Conservation (phyloP, 2,113 vertebrate genomes). For the Gobius niger region DNA sequence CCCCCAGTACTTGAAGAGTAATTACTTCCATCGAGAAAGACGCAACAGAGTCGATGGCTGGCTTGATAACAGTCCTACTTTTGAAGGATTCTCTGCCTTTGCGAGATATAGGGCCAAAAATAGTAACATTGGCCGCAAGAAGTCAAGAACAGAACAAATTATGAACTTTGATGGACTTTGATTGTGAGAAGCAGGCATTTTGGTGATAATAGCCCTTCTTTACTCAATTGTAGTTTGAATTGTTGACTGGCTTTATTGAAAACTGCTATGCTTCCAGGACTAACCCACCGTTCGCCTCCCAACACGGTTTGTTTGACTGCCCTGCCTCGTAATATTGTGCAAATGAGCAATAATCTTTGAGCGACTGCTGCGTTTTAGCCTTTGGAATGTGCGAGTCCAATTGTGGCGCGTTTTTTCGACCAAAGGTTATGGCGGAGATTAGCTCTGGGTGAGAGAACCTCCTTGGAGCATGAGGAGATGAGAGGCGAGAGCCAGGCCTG, state of each 20-base stretch:
- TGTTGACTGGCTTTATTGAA: too few species aligned
- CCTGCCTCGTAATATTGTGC: neutral
- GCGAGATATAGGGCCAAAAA: neutral
- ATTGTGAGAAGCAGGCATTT: too few species aligned
- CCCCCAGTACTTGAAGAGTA: neutral
- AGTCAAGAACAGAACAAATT: too few species aligned
- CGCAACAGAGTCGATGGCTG: neutral
- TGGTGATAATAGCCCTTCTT: too few species aligned
- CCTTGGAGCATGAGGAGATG: slow-evolving; percentile 25
- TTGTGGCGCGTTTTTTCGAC: slow-evolving; percentile 46
- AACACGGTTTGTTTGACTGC: neutral
- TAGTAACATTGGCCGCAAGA: too few species aligned
- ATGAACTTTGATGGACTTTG: too few species aligned
- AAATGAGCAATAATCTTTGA: slow-evolving; percentile 3
- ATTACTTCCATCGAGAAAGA: neutral
- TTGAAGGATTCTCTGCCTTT: neutral
- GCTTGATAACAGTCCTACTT: neutral
- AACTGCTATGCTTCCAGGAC: too few species aligned
- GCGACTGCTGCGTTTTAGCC: neutral
- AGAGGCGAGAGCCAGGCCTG: slow-evolving; percentile 39
- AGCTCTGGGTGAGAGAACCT: slow-evolving; percentile 37
- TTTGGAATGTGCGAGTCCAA: slow-evolving; percentile 44
- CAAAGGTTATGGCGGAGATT: slow-evolving; percentile 28
- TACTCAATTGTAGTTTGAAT: too few species aligned
- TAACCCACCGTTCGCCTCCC: too few species aligned